Percentiles rank a stretch among this genome's conserved stretches.
Evolutionary conservation across 2,888 invertebrate species (phyloP).

Genomic region (Mimachlamys varia): DNA sequence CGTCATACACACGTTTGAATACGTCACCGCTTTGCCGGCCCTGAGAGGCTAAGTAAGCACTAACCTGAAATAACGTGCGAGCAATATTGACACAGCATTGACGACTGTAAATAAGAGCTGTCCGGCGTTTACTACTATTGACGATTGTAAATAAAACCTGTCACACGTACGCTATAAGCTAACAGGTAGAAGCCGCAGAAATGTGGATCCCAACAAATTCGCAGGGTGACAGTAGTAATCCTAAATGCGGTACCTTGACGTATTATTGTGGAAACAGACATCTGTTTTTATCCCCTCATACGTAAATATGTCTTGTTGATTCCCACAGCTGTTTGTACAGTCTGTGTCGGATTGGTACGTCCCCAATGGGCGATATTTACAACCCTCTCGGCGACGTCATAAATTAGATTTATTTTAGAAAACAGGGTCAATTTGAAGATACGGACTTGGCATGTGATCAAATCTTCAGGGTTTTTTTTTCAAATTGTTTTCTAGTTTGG

Average conservation of each 20-base stretch:
- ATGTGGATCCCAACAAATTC: neutral
- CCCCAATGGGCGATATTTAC: neutral
- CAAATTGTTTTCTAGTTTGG: neutral
- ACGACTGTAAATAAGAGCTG: neutral
- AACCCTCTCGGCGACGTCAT: conserved; percentile 34
- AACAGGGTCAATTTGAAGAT: neutral
- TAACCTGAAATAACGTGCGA: neutral
- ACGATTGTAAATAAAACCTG: conserved; percentile 2
- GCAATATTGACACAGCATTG: conserved; percentile 8
- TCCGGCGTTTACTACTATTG: neutral
- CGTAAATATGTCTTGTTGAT: neutral
- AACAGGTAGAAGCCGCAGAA: neutral
- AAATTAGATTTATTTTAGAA: conserved; percentile 14
- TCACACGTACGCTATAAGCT: neutral
- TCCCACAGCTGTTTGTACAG: neutral
- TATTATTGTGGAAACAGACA: neutral
- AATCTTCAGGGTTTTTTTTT: neutral
- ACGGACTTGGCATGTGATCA: neutral
- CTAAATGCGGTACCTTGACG: neutral
- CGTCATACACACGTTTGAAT: conserved; percentile 6
- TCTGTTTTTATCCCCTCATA: neutral
- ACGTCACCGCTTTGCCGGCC: neutral
- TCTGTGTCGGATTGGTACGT: neutral
- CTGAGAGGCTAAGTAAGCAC: neutral
- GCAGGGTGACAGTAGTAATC: neutral